A percentile compares a stretch with the other conserved stretches of the same genome.
Conservation (phyloP, 1,140 invertebrate species). For the Saccostrea echinata region DNA sequence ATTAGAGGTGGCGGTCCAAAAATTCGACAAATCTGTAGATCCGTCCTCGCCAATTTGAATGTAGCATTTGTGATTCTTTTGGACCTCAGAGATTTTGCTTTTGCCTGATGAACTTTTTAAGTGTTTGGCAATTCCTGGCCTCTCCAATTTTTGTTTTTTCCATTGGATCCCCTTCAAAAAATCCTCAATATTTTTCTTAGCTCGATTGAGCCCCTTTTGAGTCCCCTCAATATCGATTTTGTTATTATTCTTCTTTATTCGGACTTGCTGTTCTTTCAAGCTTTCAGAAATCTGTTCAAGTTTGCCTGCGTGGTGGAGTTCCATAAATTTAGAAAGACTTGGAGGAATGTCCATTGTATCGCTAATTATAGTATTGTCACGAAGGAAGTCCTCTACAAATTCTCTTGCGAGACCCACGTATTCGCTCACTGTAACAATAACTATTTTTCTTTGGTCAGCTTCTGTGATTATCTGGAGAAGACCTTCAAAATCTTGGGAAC, state of each 20-base stretch:
- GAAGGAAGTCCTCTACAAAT: conserved; percentile 53
- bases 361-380: conserved; percentile 44
- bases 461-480: not conserved
- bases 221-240: conserved; percentile 50
- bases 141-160: conserved; percentile 46
- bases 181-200: conserved; percentile 37
- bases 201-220: conserved; percentile 42
- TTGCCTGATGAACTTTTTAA: conserved; percentile 43
- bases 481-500: not conserved
- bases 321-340: conserved; percentile 41
- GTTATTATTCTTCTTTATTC: conserved; percentile 23
- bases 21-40: not conserved
- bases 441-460: not conserved
- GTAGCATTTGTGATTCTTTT: conserved; percentile 32
- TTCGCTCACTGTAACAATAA: conserved; percentile 25
- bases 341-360: conserved; percentile 32
- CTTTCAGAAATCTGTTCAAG: conserved; percentile 38
- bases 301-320: not conserved
- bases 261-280: conserved; percentile 36
- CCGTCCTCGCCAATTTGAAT: conserved; percentile 20
- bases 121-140: conserved; percentile 44
- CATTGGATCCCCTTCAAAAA: conserved; percentile 30
- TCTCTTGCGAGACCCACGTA: conserved; percentile 42
- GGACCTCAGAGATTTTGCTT: conserved; percentile 45
- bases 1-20: not conserved